Evolutionary conservation across 2,888 invertebrate species (phyloP), one percentile per base, ranked within the genome.

Genomic region (Agonopterix arenella): DNA sequence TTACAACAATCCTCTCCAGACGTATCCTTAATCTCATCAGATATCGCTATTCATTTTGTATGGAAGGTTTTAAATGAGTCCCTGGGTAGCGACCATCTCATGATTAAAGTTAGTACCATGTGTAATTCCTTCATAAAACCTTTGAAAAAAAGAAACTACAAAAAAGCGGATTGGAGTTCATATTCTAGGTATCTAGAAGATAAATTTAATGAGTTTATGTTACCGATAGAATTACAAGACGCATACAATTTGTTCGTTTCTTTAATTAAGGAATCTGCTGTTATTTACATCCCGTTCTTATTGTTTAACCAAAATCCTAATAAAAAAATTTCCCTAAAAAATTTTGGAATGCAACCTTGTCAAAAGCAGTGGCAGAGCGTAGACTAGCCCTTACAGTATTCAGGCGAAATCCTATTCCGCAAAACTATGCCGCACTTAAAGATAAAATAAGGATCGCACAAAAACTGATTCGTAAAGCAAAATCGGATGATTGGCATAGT

Each of bases 1-100:
- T 1, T 64, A 9, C 67, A 61, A 37, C 5, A 50, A 40, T 52
- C 57, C 1, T 45, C 62, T 0, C 65, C 64, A 1, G 67, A 65
- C 49, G 43, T 64, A 1, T 48, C 60, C 4, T 47, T 60, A 3
- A 42, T 13, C 2, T 50, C 55, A 1, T 36, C 54, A 1, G 55
- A 60, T 50, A 45, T 60, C 16, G 51, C 48, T 1, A 11, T 52
- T 3, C n/a, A 52, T 1, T 55, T 58, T 38, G n/a, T 46, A 0
- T 62, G 60, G 57, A 46, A 46, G 1, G 50, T 55, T 8, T 36
- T 41, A 1, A 57, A 58, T 46, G 60, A 61, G 47, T 48, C 47
- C 2, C 40, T 64, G 10, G 58, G 59, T 4, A 61, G 60, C 45
- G 59, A 59, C 44, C 59, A 62, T 37, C 7, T 50, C 7, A 18